Evolutionary conservation across 2,797 vertebrate genomes (phyloP), one percentile per base, ranked within the genome.

Genomic region (Lagorchestes hirsutus): DNA sequence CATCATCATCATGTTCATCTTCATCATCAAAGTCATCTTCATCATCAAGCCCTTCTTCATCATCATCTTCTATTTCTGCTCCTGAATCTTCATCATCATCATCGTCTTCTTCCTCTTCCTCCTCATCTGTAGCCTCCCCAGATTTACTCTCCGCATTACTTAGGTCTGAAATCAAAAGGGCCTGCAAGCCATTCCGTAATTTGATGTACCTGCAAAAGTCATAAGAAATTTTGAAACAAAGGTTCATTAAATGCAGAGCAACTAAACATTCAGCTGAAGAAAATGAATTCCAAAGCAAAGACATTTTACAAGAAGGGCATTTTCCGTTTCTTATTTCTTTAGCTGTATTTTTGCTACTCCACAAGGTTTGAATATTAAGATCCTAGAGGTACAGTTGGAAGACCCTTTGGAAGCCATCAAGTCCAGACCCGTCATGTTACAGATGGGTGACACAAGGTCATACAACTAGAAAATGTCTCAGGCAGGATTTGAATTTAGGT

Each of bases 81-180:
- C 98, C 98, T 50, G 99, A 99, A 97, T 99, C 99, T 0, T 99
- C 99, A 92, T 98, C 99, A 54, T 99, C 98, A 59, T 97, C 98
- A 1, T 58, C 57, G 34, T 99, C 98, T 0, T 99, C 99, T 0
- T 99, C 99, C 0, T 98, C 98, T 0, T 98, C 98, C 0, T 98
- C 99, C 91, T 98, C 98, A 95, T 98, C 98, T 16, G 99, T 99
- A 3, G 98, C 13, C 27, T 93, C 97, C 67, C 97, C 97, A 96
- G 97, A 96, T 92, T 98, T 98, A 93, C 98, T 97, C 13, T 99
- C 99, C 1, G 96, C 50, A 31, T 99, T 98, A 97, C 99, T 99
- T 97, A 99, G 98, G 98, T 99, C 99, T 22, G 99, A 99, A 98
- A 99, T 99, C 98, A 99, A 99, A 93, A 99, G 99, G 55, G 98